These are phyloP conservation scores for Amphiura filiformis DNA, from an alignment of 35 echinoderm and acorn worm genomes.

Conservation along the genomic window DNA sequence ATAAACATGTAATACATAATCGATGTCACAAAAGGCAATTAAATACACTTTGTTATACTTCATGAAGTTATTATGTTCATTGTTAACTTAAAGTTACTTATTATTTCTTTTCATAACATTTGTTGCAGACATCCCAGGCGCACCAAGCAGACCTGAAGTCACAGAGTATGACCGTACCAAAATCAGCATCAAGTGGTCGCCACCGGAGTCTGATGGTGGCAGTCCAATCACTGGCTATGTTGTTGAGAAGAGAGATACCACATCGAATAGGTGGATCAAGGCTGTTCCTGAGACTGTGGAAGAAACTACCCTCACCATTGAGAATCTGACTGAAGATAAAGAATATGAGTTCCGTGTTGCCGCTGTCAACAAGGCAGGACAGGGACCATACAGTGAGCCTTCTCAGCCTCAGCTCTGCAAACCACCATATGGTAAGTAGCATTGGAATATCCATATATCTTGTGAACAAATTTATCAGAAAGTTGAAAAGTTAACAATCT, in stretches of 20 bases:
- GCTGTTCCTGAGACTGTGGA: slow-evolving; percentile 45
- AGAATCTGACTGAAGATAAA: slow-evolving; percentile 72
- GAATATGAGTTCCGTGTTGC: slow-evolving; percentile 86
- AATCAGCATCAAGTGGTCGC: slow-evolving; percentile 57
- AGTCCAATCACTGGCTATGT: slow-evolving; percentile 84
- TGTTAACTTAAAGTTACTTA: too few species aligned
- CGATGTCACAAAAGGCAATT: too few species aligned
- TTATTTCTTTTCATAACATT: too few species aligned
- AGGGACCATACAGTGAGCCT: slow-evolving; percentile 79
- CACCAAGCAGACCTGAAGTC: slow-evolving; percentile 55
- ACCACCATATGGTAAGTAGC: slow-evolving; percentile 79
- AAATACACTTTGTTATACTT: too few species aligned
- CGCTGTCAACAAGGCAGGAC: slow-evolving; percentile 77
- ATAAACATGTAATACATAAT: too few species aligned
- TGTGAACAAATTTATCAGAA: neutral
- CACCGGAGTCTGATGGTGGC: slow-evolving; percentile 82
- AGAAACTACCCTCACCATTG: slow-evolving; percentile 70
- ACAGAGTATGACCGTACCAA: slow-evolving; percentile 30
- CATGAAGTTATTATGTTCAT: too few species aligned
- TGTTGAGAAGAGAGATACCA: slow-evolving; percentile 79
- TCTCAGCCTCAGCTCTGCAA: slow-evolving; percentile 73
- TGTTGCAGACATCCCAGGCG: slow-evolving; percentile 51
- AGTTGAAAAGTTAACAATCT: neutral
- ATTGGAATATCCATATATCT: too few species aligned
- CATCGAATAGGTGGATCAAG: slow-evolving; percentile 65